Base-by-base conservation (phyloP, 2,888 invertebrate species). In the Aleiodes alternator region DNA sequence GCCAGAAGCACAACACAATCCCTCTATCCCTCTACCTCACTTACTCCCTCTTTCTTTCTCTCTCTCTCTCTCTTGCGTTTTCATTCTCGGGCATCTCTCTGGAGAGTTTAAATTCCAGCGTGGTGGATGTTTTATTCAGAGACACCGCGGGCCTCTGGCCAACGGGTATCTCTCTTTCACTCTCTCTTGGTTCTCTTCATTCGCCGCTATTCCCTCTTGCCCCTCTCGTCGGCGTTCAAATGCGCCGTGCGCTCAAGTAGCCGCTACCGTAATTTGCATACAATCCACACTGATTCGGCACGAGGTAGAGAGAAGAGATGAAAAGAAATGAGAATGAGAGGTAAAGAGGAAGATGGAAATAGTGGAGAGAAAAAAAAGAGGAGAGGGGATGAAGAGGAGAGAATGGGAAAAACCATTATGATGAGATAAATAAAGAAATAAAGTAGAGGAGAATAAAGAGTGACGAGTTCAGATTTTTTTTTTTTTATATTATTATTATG, bases 231-330 rank as follows among this genome's bases (percentile, higher is more conserved):
- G 83, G 82, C 81, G 84, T 82, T 85, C 84, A 84, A 84, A 85
- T 83, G 81, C 82, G 81, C 81, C 83, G 78, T 64, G 64, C 64
- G 82, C 83, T 87, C 87, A 86, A 87, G 88, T 87, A 87, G 88
- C 88, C 83, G 87, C 87, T 87, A 87, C 87, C 83, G 86, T 83
- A 84, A 88, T 88, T 88, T 88, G 86, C 88, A 88, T 88, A 88
- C 87, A 88, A 88, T 88, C 86, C 88, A 80, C 80, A 81, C 83
- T 81, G 84, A 86, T 85, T 86, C 83, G 83, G 80, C 80, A 76
- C 69, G 71, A 48, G 56, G 70, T 64, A 68, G 72, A 68, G 72
- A 68, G 34, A 69, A 68, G 34, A 53, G 68, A 64, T 53, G 51
- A 38, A 68, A 69, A 69, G 69, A 43, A 51, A 69, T 74, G 69